Base-by-base conservation (phyloP, 1,140 invertebrate genomes). In the Anoplophora glabripennis region DNA sequence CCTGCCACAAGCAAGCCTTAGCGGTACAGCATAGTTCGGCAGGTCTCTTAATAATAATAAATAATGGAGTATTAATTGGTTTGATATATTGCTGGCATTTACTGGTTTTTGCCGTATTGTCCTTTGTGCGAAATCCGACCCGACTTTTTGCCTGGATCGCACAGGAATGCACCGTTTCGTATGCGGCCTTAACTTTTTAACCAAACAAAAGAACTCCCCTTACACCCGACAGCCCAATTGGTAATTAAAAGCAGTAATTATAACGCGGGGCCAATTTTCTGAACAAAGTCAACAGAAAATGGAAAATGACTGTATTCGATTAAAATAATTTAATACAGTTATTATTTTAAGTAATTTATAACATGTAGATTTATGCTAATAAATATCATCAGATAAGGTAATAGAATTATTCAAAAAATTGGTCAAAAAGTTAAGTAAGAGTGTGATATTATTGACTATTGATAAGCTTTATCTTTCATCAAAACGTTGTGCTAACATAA, bases 61-160 rank as follows among this genome's bases (percentile, higher is more conserved):
- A 69, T 69, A 69, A 67, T 67, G 63, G 61, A 44, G 67, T 69
- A 69, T 69, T 69, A 69, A 69, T 69, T 69, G 65, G 67, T 69
- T 69, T 69, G 67, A 69, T 69, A 69, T 67, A 69, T 69, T 65
- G 63, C 65, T 65, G 60, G 61, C 65, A 63, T 65, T 28, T 64
- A 56, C 67, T 52, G 55, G 61, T 69, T 69, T 67, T 69, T 69
- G 51, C 57, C 56, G 56, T 65, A 67, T 67, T 69, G 67, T 69
- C 67, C 66, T 65, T 65, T 67, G 59, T 67, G 63, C 65, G 59
- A 67, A 67, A 67, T 60, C 62, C 65, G 63, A 60, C 57, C 57
- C 47, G 41, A 42, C 55, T 64, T 66, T 66, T 66, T 68, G 57
- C 42, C 38, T 44, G 52, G 53, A 47, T 60, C 59, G 64, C 59